A percentile compares a stretch with the other conserved stretches of the same genome.
These are phyloP conservation scores for Unio delphinus DNA, from an alignment of 2,888 invertebrate species.

Conservation along the genomic window DNA sequence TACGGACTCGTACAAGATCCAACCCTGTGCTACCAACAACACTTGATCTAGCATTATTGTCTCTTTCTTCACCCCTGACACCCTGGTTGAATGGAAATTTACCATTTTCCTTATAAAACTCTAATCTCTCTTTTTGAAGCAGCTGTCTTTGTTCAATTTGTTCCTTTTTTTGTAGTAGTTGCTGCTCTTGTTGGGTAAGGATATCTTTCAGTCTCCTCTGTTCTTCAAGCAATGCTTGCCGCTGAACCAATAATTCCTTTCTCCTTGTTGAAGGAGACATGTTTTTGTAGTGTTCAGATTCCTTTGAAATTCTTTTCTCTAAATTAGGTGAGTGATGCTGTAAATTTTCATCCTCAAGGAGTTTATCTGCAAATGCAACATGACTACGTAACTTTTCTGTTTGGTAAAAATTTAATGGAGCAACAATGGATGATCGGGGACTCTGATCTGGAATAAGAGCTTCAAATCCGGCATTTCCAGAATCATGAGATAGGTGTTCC, in stretches of 20 bases:
- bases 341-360: constrained; percentile 23
- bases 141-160: constrained; percentile 37
- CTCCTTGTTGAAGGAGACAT: constrained; percentile 49
- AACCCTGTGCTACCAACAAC: constrained; percentile 1
- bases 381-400: constrained; percentile 17
- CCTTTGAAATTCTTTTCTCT: constrained; percentile 27
- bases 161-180: constrained; percentile 30
- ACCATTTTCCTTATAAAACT: constrained; percentile 40
- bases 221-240: constrained; percentile 52
- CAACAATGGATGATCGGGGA: constrained; percentile 31
- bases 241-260: constrained; percentile 50
- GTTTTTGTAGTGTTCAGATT: constrained; percentile 46
- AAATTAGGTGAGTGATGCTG: constrained; percentile 34
- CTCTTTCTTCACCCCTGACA: constrained; percentile 18
- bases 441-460: constrained; percentile 28
- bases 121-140: constrained; percentile 40
- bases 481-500: constrained; percentile 33
- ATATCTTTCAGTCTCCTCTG: constrained; percentile 48
- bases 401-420: constrained; percentile 15
- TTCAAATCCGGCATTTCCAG: constrained; percentile 25
- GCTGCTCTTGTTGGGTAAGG: constrained; percentile 51
- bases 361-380: constrained; percentile 41
- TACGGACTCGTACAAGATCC: too few relatives aligned
- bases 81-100: constrained; percentile 35
- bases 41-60: constrained; percentile 1